Evolutionary conservation across 2,113 vertebrate species (phyloP).

Genomic region (Orientallactaga bullata): DNA sequence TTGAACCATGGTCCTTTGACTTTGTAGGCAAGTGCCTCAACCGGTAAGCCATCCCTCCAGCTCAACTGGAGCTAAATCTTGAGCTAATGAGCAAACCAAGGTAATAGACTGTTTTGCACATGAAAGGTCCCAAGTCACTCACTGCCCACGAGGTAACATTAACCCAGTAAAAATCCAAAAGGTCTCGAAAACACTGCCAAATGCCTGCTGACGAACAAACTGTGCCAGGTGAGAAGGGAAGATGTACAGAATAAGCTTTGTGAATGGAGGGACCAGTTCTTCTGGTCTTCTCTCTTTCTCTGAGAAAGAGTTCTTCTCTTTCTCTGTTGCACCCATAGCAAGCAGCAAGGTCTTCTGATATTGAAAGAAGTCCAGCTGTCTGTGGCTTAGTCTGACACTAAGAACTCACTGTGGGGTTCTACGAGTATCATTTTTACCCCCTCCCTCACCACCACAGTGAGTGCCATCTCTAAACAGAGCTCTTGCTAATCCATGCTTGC

Average conservation of each 20-base stretch:
- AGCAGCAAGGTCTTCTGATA: neutral
- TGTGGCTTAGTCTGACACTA: neutral
- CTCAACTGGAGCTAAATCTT: neutral
- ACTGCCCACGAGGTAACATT: neutral
- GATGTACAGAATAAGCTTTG: neutral
- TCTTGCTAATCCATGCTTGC: neutral
- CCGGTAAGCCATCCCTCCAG: no score
- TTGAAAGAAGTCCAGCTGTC: neutral
- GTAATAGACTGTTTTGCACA: neutral
- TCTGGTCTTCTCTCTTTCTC: no score
- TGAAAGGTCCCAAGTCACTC: neutral
- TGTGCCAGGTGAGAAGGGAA: neutral
- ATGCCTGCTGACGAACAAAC: neutral
- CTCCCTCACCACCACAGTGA: neutral
- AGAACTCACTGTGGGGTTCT: neutral
- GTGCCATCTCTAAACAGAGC: neutral
- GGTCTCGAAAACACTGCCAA: neutral
- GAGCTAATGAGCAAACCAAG: neutral
- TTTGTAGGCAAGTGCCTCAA: no score
- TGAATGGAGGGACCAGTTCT: neutral
- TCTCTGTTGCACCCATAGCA: neutral
- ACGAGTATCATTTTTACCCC: neutral
- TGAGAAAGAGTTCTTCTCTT: neutral
- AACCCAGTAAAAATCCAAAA: neutral
- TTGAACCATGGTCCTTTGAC: no score